A percentile compares a stretch with the other conserved stretches of the same genome.
These are phyloP conservation scores for Agapornis canus DNA, from an alignment of 2,797 vertebrate genomes.

Conservation along the genomic window DNA sequence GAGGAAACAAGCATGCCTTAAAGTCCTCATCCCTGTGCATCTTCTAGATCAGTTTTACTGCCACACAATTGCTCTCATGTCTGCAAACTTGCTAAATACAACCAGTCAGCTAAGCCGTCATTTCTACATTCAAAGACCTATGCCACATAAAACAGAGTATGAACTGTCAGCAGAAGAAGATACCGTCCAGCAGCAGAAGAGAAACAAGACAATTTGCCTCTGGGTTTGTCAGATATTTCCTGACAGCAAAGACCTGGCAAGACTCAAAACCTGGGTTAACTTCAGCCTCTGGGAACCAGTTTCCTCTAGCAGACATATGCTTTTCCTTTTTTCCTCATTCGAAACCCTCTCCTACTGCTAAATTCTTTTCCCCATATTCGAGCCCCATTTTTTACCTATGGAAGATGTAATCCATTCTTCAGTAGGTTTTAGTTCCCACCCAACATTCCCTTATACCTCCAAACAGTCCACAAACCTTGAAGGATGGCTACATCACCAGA, in stretches of 20 bases:
- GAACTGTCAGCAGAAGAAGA: not conserved
- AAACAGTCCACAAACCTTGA: not conserved
- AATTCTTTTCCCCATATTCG: not conserved
- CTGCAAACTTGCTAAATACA: constrained; percentile 18
- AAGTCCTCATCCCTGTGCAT: not conserved
- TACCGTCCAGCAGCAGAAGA: not conserved
- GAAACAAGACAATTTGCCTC: not conserved
- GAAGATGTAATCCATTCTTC: not conserved
- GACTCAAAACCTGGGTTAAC: not conserved
- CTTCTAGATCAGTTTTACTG: not conserved
- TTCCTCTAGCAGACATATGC: not conserved
- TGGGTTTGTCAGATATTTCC: not conserved
- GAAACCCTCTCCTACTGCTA: not conserved
- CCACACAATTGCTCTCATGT: not conserved
- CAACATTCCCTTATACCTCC: not conserved
- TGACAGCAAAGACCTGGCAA: constrained; percentile 14
- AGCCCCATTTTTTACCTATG: not conserved
- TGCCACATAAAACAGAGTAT: constrained; percentile 2
- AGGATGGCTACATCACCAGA: not conserved
- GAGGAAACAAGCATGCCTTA: not conserved
- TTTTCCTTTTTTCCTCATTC: not conserved
- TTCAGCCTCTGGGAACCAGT: not conserved
- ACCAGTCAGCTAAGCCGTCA: not conserved
- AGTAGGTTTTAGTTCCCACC: not conserved
- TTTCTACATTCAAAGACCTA: constrained; percentile 2